Conservation (phyloP, 1,140 invertebrate species). For the Drosophila sucinea region DNA sequence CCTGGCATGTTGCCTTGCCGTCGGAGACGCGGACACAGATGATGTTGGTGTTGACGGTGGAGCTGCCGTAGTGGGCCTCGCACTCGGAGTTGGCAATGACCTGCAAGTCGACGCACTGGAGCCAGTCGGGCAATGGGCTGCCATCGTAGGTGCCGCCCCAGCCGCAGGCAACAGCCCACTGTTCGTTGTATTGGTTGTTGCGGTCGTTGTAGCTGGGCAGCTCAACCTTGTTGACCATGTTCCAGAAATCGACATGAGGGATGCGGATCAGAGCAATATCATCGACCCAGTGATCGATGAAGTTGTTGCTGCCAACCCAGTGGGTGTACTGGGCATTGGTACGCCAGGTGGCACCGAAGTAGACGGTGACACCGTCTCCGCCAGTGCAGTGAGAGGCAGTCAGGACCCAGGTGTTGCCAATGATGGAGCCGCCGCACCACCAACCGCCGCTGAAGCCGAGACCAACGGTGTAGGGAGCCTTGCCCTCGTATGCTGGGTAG, state of each 20-base stretch:
- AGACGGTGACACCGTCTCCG: constrained; percentile 32
- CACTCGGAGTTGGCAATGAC: neutral
- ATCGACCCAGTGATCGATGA: constrained; percentile 45
- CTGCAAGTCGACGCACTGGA: constrained; percentile 1
- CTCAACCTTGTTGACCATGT: constrained; percentile 45
- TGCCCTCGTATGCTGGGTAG: constrained; percentile 64
- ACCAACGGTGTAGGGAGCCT: constrained; percentile 84
- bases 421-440: constrained; percentile 86
- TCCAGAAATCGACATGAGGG: constrained; percentile 39
- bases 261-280: constrained; percentile 50
- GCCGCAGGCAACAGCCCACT: constrained; percentile 49
- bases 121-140: neutral
- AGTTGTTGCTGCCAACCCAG: constrained; percentile 35
- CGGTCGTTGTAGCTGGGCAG: constrained; percentile 44
- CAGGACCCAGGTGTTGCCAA: constrained; percentile 84
- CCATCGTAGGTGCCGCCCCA: constrained; percentile 44
- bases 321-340: constrained; percentile 44
- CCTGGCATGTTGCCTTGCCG: neutral
- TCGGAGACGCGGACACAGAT: constrained; percentile 2
- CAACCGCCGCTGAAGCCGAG: constrained; percentile 74
- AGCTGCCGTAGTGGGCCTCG: neutral
- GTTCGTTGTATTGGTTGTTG: constrained; percentile 28
- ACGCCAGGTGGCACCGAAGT: constrained; percentile 59
- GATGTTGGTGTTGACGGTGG: neutral
- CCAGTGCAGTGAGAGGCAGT: constrained; percentile 85